A percentile compares a stretch with the other conserved stretches of the same genome.
Conservation (phyloP, 2,797 vertebrate genomes). For the Muscicapa striata region DNA sequence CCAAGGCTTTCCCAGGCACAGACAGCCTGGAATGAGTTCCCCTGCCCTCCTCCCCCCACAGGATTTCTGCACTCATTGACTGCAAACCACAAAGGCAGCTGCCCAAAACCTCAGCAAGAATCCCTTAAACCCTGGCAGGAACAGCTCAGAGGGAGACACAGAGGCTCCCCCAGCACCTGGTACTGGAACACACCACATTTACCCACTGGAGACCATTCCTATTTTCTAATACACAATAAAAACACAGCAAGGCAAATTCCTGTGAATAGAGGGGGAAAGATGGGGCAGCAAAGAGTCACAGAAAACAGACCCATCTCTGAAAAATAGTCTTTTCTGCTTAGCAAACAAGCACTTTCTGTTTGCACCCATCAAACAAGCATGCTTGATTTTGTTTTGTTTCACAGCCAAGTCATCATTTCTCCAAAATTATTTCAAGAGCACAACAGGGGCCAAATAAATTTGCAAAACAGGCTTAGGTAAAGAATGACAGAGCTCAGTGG, state of each 20-base stretch:
- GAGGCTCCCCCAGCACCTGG: background rate
- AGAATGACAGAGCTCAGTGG: background rate
- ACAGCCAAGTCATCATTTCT: background rate
- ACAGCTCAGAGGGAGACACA: background rate
- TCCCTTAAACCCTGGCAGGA: background rate
- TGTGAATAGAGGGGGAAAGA: background rate
- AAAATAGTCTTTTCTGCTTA: background rate
- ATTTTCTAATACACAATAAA: background rate
- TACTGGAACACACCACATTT: background rate
- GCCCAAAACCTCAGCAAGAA: conserved; percentile 22
- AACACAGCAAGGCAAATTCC: background rate
- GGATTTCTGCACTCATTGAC: background rate
- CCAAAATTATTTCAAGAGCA: conserved; percentile 21
- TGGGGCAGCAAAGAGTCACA: background rate
- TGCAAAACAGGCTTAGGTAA: conserved; percentile 7
- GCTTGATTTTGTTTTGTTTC: conserved; percentile 46
- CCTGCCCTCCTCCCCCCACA: background rate
- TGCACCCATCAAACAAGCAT: background rate
- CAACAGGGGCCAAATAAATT: conserved; percentile 24
- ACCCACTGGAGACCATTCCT: background rate
- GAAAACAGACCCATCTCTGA: background rate
- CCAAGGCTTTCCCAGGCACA: fast-evolving
- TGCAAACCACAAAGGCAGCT: conserved; percentile 25
- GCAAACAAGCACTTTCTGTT: conserved; percentile 29
- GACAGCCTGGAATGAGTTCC: background rate